phyloP scores from a whole-genome alignment of 2,113 vertebrate genomes.

The Gallinago undulata region DNA sequence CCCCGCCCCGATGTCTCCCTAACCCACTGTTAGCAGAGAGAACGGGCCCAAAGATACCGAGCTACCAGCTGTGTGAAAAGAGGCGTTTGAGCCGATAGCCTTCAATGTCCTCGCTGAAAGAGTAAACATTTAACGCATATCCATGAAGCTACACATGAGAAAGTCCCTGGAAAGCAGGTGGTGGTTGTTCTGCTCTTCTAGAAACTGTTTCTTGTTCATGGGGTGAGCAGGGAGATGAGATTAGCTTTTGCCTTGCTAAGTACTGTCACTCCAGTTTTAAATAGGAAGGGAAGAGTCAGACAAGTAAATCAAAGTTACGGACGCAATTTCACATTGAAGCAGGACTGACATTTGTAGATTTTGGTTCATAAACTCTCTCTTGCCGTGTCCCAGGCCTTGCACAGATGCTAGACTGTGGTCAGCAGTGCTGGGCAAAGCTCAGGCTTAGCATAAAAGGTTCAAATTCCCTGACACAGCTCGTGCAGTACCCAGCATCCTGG shows the following conservation, averaged over 20 bases:
- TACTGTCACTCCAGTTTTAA: not conserved
- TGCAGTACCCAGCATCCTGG: rapidly evolving
- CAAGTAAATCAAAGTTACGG: not conserved
- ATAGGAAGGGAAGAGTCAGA: not conserved
- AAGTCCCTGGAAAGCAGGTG: not conserved
- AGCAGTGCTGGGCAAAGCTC: not conserved
- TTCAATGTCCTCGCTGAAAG: not conserved
- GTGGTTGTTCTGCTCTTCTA: not conserved
- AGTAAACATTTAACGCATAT: not conserved
- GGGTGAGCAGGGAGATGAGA: not conserved
- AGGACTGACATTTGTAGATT: too few relatives aligned
- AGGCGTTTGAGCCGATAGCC: rapidly evolving
- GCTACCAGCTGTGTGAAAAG: not conserved
- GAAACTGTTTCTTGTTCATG: rapidly evolving
- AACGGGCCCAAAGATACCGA: rapidly evolving
- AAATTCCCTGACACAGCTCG: not conserved
- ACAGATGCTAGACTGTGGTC: not conserved
- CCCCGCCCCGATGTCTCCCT: not conserved
- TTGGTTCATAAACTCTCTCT: not conserved
- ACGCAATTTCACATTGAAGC: rapidly evolving
- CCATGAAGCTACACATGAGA: not conserved
- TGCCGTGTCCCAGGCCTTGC: rapidly evolving
- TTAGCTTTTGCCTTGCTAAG: not conserved
- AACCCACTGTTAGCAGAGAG: not conserved
- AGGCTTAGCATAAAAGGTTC: not conserved